Conservation (phyloP, 2,888 invertebrate species). For the Blera fallax region DNA sequence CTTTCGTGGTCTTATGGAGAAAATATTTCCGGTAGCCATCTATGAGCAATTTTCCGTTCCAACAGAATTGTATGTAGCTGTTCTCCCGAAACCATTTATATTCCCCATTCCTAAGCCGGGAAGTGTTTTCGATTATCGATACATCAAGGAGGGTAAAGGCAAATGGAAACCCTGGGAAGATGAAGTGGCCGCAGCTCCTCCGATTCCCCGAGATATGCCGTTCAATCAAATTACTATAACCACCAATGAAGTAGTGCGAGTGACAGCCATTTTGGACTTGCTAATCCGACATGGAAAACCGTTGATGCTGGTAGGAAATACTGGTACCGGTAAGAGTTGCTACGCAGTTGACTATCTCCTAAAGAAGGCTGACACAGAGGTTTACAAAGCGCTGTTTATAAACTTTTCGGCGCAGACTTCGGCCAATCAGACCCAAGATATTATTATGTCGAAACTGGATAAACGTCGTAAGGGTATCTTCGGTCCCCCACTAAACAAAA, state of each 20-base stretch:
- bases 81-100: slow-evolving; percentile 88
- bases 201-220: slow-evolving; percentile 93
- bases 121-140: slow-evolving; percentile 94
- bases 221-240: slow-evolving; percentile 98
- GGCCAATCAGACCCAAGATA: slow-evolving; percentile 96
- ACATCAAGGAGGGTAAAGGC: slow-evolving; percentile 95
- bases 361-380: slow-evolving; percentile 89
- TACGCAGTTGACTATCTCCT: slow-evolving; percentile 92
- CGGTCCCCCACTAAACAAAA: slow-evolving; percentile 95
- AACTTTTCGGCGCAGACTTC: slow-evolving; percentile 97
- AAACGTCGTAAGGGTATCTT: slow-evolving; percentile 96
- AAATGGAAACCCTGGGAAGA: slow-evolving; percentile 97
- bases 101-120: slow-evolving; percentile 92
- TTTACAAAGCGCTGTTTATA: slow-evolving; percentile 92
- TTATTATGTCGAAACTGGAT: slow-evolving; percentile 96
- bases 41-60: slow-evolving; percentile 84
- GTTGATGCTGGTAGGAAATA: slow-evolving; percentile 94
- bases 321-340: slow-evolving; percentile 97
- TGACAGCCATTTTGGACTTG: slow-evolving; percentile 89
- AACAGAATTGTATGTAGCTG: slow-evolving; percentile 81
- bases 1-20: slow-evolving; percentile 91
- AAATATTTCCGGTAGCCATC: slow-evolving; percentile 88
- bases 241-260: slow-evolving; percentile 94
- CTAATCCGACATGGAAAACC: slow-evolving; percentile 92
- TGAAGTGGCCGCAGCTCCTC: slow-evolving; percentile 88